Conservation (phyloP, 2,888 invertebrate genomes). For the Anthophora plumipes region DNA sequence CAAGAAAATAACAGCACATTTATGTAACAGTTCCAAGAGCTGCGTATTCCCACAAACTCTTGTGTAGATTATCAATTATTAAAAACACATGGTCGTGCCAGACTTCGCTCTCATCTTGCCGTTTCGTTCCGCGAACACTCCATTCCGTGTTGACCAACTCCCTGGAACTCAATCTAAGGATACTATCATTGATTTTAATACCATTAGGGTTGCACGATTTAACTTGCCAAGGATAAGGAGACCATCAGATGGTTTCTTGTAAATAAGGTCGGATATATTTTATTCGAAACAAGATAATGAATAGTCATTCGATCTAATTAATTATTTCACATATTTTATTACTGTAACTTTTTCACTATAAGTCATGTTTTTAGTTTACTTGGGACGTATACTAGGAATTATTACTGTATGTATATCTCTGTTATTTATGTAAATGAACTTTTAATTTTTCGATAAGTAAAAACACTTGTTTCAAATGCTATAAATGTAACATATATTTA, state of each 20-base stretch:
- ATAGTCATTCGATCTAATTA: too few relatives aligned
- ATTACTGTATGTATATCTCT: too few relatives aligned
- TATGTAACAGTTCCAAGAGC: constrained; percentile 78
- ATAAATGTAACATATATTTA: too few relatives aligned
- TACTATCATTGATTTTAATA: constrained; percentile 62
- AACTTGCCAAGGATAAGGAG: constrained; percentile 27
- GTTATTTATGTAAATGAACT: too few relatives aligned
- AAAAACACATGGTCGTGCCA: constrained; percentile 69
- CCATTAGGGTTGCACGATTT: constrained; percentile 46
- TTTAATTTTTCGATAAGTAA: too few relatives aligned
- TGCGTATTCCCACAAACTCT: constrained; percentile 77
- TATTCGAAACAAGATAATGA: too few relatives aligned
- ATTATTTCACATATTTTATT: too few relatives aligned
- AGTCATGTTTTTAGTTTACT: too few relatives aligned
- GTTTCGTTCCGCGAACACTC: constrained; percentile 78
- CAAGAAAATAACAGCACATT: constrained; percentile 77
- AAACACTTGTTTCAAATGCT: too few relatives aligned
- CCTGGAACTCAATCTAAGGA: constrained; percentile 68
- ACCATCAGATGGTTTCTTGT: not conserved
- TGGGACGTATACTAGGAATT: too few relatives aligned
- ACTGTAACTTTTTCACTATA: too few relatives aligned
- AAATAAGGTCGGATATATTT: too few relatives aligned
- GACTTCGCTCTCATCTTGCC: constrained; percentile 78
- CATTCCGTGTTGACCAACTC: constrained; percentile 66
- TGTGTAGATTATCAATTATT: constrained; percentile 82